phyloP scores from a whole-genome alignment of 2,113 vertebrate species.

The Lasiurus borealis region DNA sequence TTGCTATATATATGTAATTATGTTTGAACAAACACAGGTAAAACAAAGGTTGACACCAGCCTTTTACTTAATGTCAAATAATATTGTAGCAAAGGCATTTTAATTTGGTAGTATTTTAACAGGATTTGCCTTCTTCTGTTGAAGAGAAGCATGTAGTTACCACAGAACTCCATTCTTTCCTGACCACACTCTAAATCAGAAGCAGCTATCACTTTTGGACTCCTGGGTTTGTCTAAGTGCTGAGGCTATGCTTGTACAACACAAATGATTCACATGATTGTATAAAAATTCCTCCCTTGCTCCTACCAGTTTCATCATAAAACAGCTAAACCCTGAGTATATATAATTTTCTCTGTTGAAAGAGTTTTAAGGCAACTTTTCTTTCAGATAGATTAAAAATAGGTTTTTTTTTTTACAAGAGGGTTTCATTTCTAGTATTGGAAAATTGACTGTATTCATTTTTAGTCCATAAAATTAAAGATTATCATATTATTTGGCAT shows the following conservation, averaged over 20 bases:
- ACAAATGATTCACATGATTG: background rate
- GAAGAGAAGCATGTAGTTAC: background rate
- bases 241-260: background rate
- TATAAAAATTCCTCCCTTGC: background rate
- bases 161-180: background rate
- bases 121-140: background rate
- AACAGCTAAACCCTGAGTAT: background rate
- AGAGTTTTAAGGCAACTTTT: background rate
- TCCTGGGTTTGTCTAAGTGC: background rate
- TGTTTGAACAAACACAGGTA: background rate
- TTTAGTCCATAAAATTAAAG: background rate
- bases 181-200: background rate
- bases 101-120: background rate
- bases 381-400: background rate
- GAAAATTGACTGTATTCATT: background rate
- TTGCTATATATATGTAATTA: background rate
- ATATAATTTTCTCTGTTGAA: background rate
- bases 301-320: background rate
- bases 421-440: background rate
- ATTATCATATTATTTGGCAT: background rate
- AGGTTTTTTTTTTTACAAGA: background rate
- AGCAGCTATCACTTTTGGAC: background rate
- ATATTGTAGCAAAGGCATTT: background rate
- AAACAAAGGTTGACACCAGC: background rate
- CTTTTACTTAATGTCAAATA: background rate